Evolutionary conservation across 2,888 invertebrate species (phyloP), one percentile per base, ranked within the genome.

Genomic region (Zhengitettix transpicula): DNA sequence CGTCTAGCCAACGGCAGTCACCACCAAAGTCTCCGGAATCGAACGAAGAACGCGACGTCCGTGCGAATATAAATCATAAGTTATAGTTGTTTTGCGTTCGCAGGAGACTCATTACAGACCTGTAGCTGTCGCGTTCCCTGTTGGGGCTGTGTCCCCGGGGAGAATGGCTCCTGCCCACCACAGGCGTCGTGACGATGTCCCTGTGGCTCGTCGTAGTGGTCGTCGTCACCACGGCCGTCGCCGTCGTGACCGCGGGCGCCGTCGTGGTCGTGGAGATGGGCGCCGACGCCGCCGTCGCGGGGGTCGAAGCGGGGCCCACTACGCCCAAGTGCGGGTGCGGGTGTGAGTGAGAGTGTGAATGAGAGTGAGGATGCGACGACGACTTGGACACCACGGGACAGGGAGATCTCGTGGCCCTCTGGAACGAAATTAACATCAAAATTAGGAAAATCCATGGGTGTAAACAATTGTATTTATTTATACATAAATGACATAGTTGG

Each of bases 101-200:
- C 28, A 2, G 28, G 7, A 2, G 28, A 28, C 28, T 28, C 28
- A 28, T 2, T 28, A 28, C 52, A 51, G 56, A 90, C 90, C 89
- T 89, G 77, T 88, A 90, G 73, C 85, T 88, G 71, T 90, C 90
- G 66, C 90, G 79, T 73, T 91, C 90, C 68, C 89, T 79, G 67
- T 77, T 83, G 58, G 89, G 86, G 72, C 86, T 86, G 71, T 84
- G 87, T 61, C 84, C 85, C 67, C 86, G 79, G 16, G 89, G 88
- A 54, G 88, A 87, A 72, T 86, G 85, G 67, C 82, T 80, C 61
- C 75, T 71, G 60, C 74, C 74, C 51, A 74, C 71, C 61, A 76
- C 65, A 61, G 74, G 71, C 60, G 75, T 73, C 62, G 73, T 71
- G 58, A 75, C 73, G 65, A 73, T 72, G 63, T 77, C 75, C 61